Conservation (phyloP, 2,797 vertebrate genomes). For the Platalea minor region DNA sequence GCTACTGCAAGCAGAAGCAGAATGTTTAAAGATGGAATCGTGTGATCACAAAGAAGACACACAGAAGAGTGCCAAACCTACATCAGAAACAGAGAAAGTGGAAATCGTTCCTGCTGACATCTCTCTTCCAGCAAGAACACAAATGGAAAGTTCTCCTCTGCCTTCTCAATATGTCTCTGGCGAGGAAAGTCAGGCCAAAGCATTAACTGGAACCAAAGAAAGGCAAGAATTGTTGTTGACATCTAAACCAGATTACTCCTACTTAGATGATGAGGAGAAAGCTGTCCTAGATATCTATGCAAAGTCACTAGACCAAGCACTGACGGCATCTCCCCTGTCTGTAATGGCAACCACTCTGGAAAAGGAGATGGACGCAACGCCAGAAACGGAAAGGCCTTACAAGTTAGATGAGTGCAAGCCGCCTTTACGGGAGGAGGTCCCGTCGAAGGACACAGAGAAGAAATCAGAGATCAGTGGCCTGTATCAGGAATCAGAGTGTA, state of each 20-base stretch:
- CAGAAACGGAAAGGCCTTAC: neutral
- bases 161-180: neutral
- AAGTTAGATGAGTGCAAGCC: neutral
- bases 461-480: neutral
- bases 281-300: slow-evolving; percentile 16
- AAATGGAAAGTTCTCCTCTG: neutral
- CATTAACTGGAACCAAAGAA: neutral
- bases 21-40: neutral
- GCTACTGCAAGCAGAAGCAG: neutral
- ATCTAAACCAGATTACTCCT: slow-evolving; percentile 15
- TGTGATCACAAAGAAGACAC: neutral
- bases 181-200: neutral
- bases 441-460: neutral
- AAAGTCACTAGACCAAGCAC: slow-evolving; percentile 19
- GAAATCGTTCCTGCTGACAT: slow-evolving; percentile 38
- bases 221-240: neutral
- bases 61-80: neutral
- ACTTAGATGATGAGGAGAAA: slow-evolving; percentile 31
- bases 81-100: slow-evolving; percentile 51
- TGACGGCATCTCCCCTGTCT: neutral
- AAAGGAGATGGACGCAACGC: neutral
- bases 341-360: neutral
- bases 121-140: neutral
- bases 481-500: neutral
- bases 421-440: neutral